These are phyloP conservation scores for Myrmecobius fasciatus DNA, from an alignment of 2,113 vertebrate genomes.

Conservation along the genomic window DNA sequence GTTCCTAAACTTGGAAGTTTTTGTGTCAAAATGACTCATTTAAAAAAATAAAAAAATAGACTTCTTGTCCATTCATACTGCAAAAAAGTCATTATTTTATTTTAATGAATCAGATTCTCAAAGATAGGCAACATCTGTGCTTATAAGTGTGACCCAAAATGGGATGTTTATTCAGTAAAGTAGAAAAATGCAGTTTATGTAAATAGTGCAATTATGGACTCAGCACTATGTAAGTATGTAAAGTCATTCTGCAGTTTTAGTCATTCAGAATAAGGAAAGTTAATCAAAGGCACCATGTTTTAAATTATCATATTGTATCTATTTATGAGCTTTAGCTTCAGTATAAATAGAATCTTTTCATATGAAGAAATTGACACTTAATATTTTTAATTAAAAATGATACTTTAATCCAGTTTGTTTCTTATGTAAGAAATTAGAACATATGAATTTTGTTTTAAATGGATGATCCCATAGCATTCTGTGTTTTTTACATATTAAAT, in stretches of 20 bases:
- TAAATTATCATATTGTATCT: constrained; percentile 65
- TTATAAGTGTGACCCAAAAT: constrained; percentile 49
- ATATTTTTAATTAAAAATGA: constrained; percentile 40
- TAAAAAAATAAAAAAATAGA: constrained; percentile 31
- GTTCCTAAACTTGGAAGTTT: constrained; percentile 41
- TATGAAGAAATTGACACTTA: constrained; percentile 39
- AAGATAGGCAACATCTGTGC: constrained; percentile 28
- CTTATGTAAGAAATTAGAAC: not conserved
- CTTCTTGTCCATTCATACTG: not conserved
- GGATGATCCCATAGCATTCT: not conserved
- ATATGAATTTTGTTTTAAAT: not conserved
- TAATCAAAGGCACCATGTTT: constrained; percentile 60
- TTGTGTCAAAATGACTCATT: constrained; percentile 34
- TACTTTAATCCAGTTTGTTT: constrained; percentile 27
- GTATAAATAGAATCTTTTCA: not conserved
- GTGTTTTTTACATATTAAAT: constrained; percentile 21
- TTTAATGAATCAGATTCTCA: constrained; percentile 43
- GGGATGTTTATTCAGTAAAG: constrained; percentile 57
- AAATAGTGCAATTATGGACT: constrained; percentile 53
- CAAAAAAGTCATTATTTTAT: constrained; percentile 66
- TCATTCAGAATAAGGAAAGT: constrained; percentile 65
- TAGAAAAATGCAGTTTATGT: constrained; percentile 50
- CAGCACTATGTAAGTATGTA: constrained; percentile 49
- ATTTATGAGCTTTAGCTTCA: constrained; percentile 49
- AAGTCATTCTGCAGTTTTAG: constrained; percentile 56